Conservation (phyloP, 2,797 vertebrate species). For the Oreochromis grahami region DNA sequence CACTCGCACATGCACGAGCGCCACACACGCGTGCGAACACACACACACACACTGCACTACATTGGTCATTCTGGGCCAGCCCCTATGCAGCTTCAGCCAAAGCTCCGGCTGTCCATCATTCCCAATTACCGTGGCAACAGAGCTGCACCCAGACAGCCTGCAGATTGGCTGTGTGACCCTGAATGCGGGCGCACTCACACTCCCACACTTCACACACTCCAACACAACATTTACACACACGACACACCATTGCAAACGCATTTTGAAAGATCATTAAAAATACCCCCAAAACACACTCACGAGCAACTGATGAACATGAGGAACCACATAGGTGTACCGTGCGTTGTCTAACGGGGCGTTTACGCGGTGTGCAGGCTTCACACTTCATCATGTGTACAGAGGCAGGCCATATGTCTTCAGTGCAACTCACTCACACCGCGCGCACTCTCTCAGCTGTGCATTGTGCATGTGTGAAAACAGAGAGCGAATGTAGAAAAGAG, state of each 20-base stretch:
- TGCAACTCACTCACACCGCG: constrained; percentile 22
- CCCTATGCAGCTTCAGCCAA: constrained; percentile 68
- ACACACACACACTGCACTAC: constrained; percentile 29
- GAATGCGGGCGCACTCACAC: constrained; percentile 44
- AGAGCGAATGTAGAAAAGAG: not conserved
- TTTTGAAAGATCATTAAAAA: constrained; percentile 26
- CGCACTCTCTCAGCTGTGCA: constrained; percentile 16
- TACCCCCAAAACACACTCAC: not conserved
- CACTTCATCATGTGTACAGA: constrained; percentile 51
- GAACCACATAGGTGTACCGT: not conserved
- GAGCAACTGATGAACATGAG: constrained; percentile 21
- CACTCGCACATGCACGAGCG: not conserved
- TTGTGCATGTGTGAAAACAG: constrained; percentile 38
- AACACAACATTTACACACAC: not conserved
- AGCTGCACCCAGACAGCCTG: constrained; percentile 72
- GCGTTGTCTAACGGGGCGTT: not conserved
- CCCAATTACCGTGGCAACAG: constrained; percentile 82
- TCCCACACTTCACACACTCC: constrained; percentile 20
- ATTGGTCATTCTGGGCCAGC: constrained; percentile 65
- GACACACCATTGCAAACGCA: not conserved
- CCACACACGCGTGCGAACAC: not conserved
- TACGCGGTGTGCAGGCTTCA: not conserved
- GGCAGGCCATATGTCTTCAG: constrained; percentile 58
- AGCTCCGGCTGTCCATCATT: constrained; percentile 79
- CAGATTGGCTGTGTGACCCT: constrained; percentile 73